Evolutionary conservation across 2,797 vertebrate genomes (phyloP).

Genomic region (Falco biarmicus): DNA sequence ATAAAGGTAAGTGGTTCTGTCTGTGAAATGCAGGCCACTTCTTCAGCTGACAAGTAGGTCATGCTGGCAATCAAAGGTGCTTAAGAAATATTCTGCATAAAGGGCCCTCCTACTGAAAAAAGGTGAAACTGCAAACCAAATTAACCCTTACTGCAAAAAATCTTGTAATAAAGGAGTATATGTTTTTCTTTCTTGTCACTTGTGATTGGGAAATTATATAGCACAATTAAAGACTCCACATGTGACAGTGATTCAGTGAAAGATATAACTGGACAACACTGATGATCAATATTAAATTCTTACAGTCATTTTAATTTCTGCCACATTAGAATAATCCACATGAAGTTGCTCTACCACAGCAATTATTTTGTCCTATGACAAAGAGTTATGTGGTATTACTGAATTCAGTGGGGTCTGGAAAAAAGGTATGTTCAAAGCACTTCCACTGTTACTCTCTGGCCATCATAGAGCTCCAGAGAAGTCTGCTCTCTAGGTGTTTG

Average conservation of each 20-base stretch:
- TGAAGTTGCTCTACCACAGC: not conserved
- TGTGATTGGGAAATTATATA: not conserved
- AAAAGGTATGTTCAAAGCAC: not conserved
- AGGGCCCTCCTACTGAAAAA: not conserved
- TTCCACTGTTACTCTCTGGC: not conserved
- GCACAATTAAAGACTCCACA: not conserved
- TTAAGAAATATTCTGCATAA: not conserved
- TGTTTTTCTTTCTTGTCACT: not conserved
- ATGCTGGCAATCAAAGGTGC: not conserved
- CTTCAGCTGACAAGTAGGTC: not conserved
- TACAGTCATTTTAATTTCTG: not conserved
- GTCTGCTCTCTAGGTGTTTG: not conserved
- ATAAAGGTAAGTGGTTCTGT: not conserved
- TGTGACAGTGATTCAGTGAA: not conserved
- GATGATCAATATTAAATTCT: not conserved
- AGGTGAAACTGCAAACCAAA: not conserved
- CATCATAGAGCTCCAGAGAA: not conserved
- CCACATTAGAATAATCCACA: not conserved
- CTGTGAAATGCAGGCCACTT: not conserved
- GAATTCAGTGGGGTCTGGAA: not conserved
- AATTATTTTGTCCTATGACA: not conserved
- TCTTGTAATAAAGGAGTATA: not conserved
- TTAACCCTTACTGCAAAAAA: not conserved
- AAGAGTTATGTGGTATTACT: not conserved
- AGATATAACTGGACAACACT: not conserved